Evolutionary conservation across 2,888 invertebrate genomes (phyloP).

Genomic region (Schizotus pectinicornis): DNA sequence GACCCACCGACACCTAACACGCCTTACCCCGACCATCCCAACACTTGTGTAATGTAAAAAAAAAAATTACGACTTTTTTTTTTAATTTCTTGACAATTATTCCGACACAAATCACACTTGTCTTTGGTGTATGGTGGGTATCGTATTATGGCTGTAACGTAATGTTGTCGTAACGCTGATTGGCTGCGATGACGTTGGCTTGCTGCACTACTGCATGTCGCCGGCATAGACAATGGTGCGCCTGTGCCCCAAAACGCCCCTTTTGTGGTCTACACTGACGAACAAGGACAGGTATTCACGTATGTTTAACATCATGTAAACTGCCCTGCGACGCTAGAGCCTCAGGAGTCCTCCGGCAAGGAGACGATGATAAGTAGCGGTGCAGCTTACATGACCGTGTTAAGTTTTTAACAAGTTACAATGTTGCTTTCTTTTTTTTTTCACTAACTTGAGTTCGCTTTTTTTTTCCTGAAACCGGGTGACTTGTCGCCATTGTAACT

Average conservation of each 20-base stretch:
- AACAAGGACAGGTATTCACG: conserved; percentile 90
- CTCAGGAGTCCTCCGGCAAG: conserved; percentile 1
- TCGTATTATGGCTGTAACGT: conserved; percentile 56
- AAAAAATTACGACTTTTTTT: background rate
- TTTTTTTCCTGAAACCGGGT: conserved; percentile 39
- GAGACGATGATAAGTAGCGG: conserved; percentile 33
- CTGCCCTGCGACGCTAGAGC: conserved; percentile 49
- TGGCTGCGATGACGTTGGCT: conserved; percentile 59
- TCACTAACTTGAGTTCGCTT: conserved; percentile 30
- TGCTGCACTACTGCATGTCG: conserved; percentile 65
- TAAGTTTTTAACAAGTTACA: conserved; percentile 48
- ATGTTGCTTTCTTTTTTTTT: conserved; percentile 38
- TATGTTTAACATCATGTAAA: conserved; percentile 56
- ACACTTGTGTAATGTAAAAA: conserved; percentile 6
- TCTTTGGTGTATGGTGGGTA: conserved; percentile 57
- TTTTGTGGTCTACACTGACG: conserved; percentile 95
- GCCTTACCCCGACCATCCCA: conserved; percentile 15
- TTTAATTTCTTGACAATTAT: background rate
- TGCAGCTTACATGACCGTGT: conserved; percentile 52
- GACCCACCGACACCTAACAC: conserved; percentile 52
- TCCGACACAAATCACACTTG: conserved; percentile 25
- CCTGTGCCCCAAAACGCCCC: conserved; percentile 88
- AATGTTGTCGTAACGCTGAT: conserved; percentile 58
- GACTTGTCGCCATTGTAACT: conserved; percentile 41
- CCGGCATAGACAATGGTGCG: conserved; percentile 66